These are phyloP conservation scores for Dendrocincla tyrannina DNA, from an alignment of 2,797 vertebrate genomes.

Conservation along the genomic window DNA sequence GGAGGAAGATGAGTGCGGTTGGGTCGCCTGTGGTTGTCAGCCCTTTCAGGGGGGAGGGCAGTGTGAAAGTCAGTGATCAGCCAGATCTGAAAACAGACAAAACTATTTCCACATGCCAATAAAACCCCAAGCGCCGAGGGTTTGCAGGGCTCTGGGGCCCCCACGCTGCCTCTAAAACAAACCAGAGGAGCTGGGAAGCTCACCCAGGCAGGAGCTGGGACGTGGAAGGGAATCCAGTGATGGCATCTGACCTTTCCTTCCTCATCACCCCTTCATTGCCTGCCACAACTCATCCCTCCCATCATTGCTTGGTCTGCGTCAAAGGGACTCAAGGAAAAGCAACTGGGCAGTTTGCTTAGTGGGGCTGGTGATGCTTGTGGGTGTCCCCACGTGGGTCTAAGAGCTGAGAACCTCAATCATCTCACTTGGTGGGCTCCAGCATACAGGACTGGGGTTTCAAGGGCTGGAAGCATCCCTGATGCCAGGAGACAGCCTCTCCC, in stretches of 20 bases:
- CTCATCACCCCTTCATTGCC: not conserved
- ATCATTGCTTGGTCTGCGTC: fast-evolving
- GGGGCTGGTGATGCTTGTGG: not conserved
- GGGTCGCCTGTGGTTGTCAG: not conserved
- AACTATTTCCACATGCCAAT: slow-evolving; percentile 46
- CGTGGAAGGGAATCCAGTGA: fast-evolving
- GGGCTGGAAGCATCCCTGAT: not conserved
- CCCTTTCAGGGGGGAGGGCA: not conserved
- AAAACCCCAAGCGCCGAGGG: not conserved
- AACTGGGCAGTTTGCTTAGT: fast-evolving
- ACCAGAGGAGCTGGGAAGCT: slow-evolving; percentile 25
- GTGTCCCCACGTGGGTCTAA: not conserved
- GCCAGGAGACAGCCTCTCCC: not conserved
- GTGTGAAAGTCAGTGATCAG: not conserved
- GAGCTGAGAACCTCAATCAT: not conserved
- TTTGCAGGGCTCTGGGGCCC: slow-evolving; percentile 13
- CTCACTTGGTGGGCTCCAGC: not conserved
- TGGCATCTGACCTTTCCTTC: not conserved
- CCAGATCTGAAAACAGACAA: slow-evolving; percentile 43
- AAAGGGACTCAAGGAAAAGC: not conserved
- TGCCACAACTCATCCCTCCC: not conserved
- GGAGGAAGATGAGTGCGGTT: not conserved
- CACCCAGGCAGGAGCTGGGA: not conserved
- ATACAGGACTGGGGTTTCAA: fast-evolving
- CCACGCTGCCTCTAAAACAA: not conserved